Conservation (phyloP, 1,140 invertebrate genomes). For the Conopomorpha cramerella region DNA sequence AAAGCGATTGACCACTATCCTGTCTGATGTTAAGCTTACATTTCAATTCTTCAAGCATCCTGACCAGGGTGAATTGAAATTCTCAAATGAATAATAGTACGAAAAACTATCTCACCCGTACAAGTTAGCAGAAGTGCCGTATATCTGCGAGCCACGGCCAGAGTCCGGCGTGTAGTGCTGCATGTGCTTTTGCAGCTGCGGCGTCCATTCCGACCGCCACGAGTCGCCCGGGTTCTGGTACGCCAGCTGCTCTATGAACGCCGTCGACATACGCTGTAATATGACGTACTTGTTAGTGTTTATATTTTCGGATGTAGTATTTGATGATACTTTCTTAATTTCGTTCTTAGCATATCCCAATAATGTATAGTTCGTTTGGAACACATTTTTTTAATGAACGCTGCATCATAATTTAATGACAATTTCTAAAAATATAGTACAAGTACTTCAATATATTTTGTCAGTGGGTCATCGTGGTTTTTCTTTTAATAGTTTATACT, state of each 20-base stretch:
- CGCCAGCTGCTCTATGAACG: conserved; percentile 54
- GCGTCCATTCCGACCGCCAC: conserved; percentile 57
- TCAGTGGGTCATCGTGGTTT: no score
- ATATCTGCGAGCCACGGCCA: conserved; percentile 51
- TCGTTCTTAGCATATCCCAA: no score
- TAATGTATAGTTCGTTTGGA: no score
- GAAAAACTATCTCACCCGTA: conserved; percentile 33
- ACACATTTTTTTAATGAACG: no score
- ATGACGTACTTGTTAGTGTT: no score
- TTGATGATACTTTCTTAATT: no score
- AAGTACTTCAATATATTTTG: no score
- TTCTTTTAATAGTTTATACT: no score
- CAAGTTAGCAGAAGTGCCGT: conserved; percentile 41
- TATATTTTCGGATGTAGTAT: no score
- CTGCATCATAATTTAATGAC: no score
- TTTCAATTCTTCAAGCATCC: not conserved
- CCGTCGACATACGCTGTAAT: conserved; percentile 53
- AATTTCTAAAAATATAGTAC: no score
- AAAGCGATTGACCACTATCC: no score
- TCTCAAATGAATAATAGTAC: conserved; percentile 4
- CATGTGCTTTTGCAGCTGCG: conserved; percentile 49
- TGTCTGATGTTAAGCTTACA: not conserved
- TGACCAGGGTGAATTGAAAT: not conserved
- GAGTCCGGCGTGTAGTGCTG: conserved; percentile 58
- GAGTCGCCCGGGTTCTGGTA: conserved; percentile 56